A percentile compares a stretch with the other conserved stretches of the same genome.
Evolutionary conservation across 2,797 vertebrate genomes (phyloP).

Genomic region (Hippocampus kuda): DNA sequence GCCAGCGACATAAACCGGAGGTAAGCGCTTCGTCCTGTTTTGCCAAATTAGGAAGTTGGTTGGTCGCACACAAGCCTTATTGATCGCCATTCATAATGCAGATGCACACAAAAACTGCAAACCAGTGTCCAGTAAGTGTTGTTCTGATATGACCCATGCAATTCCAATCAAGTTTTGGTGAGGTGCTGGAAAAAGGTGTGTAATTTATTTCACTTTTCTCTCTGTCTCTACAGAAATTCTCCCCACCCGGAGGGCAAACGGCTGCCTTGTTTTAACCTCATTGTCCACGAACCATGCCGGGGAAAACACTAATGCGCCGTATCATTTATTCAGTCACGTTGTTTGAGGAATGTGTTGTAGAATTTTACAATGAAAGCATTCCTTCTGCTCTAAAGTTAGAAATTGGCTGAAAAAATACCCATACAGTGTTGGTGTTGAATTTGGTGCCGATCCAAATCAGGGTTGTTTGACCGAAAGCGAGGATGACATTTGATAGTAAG

Average conservation of each 20-base stretch:
- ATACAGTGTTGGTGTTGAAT: too few relatives aligned
- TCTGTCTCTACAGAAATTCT: neutral
- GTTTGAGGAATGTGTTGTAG: neutral
- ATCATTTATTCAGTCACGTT: neutral
- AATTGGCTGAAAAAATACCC: neutral
- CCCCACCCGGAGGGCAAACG: neutral
- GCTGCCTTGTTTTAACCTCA: neutral
- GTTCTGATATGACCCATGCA: too few relatives aligned
- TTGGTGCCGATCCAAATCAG: neutral
- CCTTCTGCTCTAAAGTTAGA: neutral
- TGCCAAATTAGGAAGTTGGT: too few relatives aligned
- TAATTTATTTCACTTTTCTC: neutral
- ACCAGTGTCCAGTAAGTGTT: too few relatives aligned
- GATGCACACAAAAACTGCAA: too few relatives aligned
- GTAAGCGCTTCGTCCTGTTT: too few relatives aligned
- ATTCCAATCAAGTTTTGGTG: neutral
- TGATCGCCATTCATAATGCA: too few relatives aligned
- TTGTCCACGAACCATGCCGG: neutral
- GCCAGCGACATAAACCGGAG: too few relatives aligned
- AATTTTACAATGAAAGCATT: neutral
- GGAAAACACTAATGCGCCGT: neutral
- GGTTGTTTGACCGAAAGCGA: too few relatives aligned
- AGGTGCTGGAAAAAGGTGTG: neutral
- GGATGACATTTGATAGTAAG: neutral
- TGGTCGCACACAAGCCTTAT: too few relatives aligned